Conservation (phyloP, 1,140 invertebrate genomes). For the Dinoponera quadriceps region DNA sequence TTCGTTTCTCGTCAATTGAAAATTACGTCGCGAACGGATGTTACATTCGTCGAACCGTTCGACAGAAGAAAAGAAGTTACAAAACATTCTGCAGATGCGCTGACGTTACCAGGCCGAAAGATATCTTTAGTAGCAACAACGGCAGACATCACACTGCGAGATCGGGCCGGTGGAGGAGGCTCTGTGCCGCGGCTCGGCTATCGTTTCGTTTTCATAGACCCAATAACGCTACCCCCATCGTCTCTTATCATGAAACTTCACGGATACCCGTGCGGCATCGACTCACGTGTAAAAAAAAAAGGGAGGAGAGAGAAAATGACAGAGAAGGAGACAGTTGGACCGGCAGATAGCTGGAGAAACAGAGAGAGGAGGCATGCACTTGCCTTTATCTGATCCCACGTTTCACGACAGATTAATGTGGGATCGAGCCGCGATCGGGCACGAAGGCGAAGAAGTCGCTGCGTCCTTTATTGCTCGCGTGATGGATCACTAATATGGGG, state of each 20-base stretch:
- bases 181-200: constrained; percentile 21
- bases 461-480: constrained; percentile 66
- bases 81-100: not conserved
- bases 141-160: not conserved
- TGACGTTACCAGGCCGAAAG: not conserved
- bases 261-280: constrained; percentile 28
- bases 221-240: constrained; percentile 42
- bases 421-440: constrained; percentile 67
- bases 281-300: constrained; percentile 45
- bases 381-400: constrained; percentile 77
- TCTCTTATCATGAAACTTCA: constrained; percentile 46
- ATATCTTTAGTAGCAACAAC: not conserved
- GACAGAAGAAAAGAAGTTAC: not conserved
- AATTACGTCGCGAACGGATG: not conserved
- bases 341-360: not conserved
- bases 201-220: constrained; percentile 53
- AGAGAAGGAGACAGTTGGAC: not conserved
- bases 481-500: constrained; percentile 83
- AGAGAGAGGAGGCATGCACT: constrained; percentile 35
- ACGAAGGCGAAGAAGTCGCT: constrained; percentile 61
- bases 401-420: constrained; percentile 80
- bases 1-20: not conserved
- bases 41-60: not conserved
- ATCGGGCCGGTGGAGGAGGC: constrained; percentile 17
- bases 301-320: not conserved